Evolutionary conservation across 2,113 vertebrate genomes (phyloP).

Genomic region (Rhabdornis inornatus): DNA sequence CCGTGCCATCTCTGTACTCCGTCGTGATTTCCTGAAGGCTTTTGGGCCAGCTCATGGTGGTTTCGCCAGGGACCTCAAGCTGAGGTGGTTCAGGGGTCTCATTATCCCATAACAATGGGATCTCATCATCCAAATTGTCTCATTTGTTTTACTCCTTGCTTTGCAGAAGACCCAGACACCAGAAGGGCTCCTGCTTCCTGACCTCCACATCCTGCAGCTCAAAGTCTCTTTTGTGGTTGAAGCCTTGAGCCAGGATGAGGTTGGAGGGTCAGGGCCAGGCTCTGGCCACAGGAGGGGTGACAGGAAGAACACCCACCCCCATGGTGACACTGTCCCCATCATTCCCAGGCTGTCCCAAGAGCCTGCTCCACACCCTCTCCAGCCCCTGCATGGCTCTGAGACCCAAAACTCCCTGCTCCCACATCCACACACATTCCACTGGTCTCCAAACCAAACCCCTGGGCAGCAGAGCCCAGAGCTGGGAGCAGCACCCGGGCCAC

Average conservation of each 20-base stretch:
- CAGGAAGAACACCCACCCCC: neutral
- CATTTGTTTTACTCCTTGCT: neutral
- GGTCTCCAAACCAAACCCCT: neutral
- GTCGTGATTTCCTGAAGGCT: neutral
- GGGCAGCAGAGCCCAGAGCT: neutral
- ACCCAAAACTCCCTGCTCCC: neutral
- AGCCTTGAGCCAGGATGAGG: neutral
- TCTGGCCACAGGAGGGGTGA: neutral
- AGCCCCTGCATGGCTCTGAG: neutral
- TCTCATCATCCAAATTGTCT: neutral
- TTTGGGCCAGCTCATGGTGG: neutral
- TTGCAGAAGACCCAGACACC: neutral
- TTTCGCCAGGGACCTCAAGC: neutral
- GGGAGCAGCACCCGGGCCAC: neutral
- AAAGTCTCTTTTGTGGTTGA: neutral
- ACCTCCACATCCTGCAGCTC: neutral
- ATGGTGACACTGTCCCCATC: neutral
- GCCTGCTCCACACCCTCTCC: neutral
- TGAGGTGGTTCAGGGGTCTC: neutral
- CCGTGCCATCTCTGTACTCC: rapidly evolving
- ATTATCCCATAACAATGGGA: neutral
- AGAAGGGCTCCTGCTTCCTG: neutral
- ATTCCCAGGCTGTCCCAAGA: neutral
- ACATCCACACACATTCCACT: too few relatives aligned
- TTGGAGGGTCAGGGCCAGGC: neutral